Evolutionary conservation across 2,113 vertebrate species (phyloP).

Genomic region (Paraplagusia blochii): DNA sequence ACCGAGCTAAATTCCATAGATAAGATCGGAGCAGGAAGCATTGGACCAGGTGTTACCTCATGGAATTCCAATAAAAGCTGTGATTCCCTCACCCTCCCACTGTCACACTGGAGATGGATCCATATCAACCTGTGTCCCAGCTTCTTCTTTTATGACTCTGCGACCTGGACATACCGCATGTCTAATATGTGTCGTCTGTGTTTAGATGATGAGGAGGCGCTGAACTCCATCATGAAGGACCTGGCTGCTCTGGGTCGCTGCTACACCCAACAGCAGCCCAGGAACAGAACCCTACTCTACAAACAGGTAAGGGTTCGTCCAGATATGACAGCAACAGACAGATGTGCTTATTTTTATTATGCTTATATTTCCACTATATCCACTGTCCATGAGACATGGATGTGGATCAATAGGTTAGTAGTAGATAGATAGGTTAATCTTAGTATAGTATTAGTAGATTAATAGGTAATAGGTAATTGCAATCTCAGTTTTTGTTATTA

Average conservation of each 20-base stretch:
- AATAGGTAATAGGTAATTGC: no score
- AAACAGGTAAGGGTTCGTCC: conserved; percentile 78
- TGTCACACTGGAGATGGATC: no score
- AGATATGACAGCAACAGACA: no score
- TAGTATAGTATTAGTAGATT: no score
- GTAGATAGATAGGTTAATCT: no score
- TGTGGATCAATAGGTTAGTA: no score
- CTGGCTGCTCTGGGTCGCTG: conserved; percentile 85
- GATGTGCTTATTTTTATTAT: no score
- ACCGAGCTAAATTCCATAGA: conserved; percentile 22
- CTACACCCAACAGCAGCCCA: conserved; percentile 80
- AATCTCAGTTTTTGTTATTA: no score
- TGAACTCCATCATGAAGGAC: conserved; percentile 93
- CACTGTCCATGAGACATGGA: no score
- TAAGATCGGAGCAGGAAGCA: conserved; percentile 48
- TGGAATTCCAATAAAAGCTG: not conserved
- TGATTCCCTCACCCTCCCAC: no score
- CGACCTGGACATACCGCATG: not conserved
- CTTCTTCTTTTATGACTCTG: not conserved
- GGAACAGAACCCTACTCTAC: conserved; percentile 75
- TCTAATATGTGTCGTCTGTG: conserved; percentile 12
- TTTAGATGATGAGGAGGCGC: conserved; percentile 87
- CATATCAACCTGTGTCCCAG: not conserved
- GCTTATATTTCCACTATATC: no score
- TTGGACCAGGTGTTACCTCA: conserved; percentile 29